Evolutionary conservation across 2,888 invertebrate genomes (phyloP).

Genomic region (Rhingia campestris): DNA sequence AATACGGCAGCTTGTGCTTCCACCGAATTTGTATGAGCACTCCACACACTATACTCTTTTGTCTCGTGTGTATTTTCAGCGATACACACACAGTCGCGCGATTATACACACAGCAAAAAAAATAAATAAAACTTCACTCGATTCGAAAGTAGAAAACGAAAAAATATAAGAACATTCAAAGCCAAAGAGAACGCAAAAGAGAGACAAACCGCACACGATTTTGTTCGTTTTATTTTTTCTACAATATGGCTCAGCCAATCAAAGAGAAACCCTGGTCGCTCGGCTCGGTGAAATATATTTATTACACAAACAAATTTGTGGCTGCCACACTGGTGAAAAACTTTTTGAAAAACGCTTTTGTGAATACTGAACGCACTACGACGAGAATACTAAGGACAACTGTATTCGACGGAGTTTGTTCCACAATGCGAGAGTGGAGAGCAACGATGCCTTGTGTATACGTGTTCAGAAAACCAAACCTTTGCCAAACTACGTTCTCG

Average conservation of each 20-base stretch:
- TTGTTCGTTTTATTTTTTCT: constrained; percentile 15
- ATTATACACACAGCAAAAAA: constrained; percentile 24
- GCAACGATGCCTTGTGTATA: constrained; percentile 58
- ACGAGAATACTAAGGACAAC: constrained; percentile 68
- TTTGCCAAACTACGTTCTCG: constrained; percentile 53
- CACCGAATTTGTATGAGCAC: constrained; percentile 69
- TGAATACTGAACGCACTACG: constrained; percentile 55
- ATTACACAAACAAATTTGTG: constrained; percentile 37
- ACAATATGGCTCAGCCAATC: constrained; percentile 23
- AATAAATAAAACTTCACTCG: constrained; percentile 25
- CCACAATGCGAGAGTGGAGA: constrained; percentile 70
- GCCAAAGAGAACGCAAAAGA: constrained; percentile 56
- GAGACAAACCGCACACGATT: constrained; percentile 47
- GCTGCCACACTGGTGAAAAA: constrained; percentile 51
- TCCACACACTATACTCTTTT: constrained; percentile 71
- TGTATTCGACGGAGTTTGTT: constrained; percentile 71
- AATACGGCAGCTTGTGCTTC: constrained; percentile 71
- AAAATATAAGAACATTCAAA: constrained; percentile 28
- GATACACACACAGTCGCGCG: constrained; percentile 60
- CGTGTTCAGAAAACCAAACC: constrained; percentile 58
- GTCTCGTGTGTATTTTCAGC: constrained; percentile 54
- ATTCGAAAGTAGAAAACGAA: constrained; percentile 27
- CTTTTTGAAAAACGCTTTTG: constrained; percentile 29
- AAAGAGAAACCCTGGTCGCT: constrained; percentile 44
- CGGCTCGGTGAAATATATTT: constrained; percentile 12